Base-by-base conservation (phyloP, 2,888 invertebrate species). In the Crepidodera aurea region DNA sequence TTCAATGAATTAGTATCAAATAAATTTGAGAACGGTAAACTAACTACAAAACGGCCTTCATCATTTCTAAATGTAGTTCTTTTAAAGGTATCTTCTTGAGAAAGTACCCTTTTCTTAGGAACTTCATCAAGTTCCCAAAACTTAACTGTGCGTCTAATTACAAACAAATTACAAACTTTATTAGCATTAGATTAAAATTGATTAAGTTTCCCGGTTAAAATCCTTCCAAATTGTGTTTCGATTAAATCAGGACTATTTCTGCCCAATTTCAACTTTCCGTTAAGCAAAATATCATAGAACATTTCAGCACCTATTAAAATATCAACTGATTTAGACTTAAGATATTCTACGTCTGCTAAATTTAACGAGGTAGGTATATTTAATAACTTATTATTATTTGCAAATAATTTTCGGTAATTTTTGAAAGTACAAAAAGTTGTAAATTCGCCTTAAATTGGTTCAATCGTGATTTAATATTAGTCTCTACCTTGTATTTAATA, bases 71-170 rank as follows among this genome's bases (percentile, higher is more conserved):
- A 32, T 4, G 51, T 44, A 2, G 44, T 44, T 7, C 46, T 15
- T 22, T 32, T 16, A 3, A n/a, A n/a, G 12, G 8, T 10, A 18
- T 59, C 62, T 46, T 59, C 63, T 1, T 1, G 19, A 6, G 62
- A 63, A 1, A 51, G 13, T 16, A 8, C 6, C 8, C 48, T 42
- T 22, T 25, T 15, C 1, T 18, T 4, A 0, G 39, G 51, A 3
- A 46, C 29, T 29, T 65, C 58, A n/a, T 64, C 64, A n/a, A 65
- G 7, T 44, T 48, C 37, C 55, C 51, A 63, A 54, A 65, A 65
- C 19, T 16, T 12, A 32, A 34, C 16, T 5, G 22, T 8, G 25
- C n/a, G 16, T 39, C 12, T 13, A 39, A 39, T 13, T 10, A 39
- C 39, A 39, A 6, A n/a, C n/a, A n/a, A 12, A 39, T 39, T 39